Base-by-base conservation (phyloP, 37 sponge, comb jelly and placozoan species). In the Hormiphora californensis region DNA sequence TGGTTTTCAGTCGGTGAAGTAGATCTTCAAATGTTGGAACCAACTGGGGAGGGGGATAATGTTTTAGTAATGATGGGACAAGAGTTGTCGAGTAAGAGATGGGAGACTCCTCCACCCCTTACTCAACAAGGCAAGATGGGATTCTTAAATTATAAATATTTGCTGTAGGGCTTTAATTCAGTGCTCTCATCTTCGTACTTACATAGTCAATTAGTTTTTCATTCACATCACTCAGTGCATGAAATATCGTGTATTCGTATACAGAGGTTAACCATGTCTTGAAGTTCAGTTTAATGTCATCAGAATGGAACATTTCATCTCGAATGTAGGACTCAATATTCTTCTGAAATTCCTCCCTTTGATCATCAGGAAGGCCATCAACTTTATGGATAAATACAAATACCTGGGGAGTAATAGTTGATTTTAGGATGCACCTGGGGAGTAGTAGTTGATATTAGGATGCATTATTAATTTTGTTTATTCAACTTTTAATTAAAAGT, bases 281-380 rank as follows among this genome's bases (percentile, higher is more conserved):
- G 27, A 33, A 46, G 44, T 19, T 73, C 23, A 73, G 9, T 1
- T 37, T n/a, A 3, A 73, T 73, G n/a, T n/a, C n/a, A 1, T 46
- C 46, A 0, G 43, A 25, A 4, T 73, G 46, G 1, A 46, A 39
- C 23, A 73, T 43, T 28, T 73, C 81, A 17, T 73, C 43, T 23
- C 43, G 40, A 5, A 73, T 36, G 12, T 9, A 43, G 81, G 21
- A 41, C 28, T 73, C 43, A 4, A 73, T 73, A 46, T 73, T 46
- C 44, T 73, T 73, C 3, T 43, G 81, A 11, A 46, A 43, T 73
- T 73, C 81, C 22, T 43, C 44, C 9, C 81, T 22, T 36, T 73
- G 86, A 44, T 92, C 92, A 35, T 92, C 91, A 0, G 91, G 86
- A 11, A 91, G 85, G 0, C 90, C 92, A 73, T 92, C 95, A 67